Evolutionary conservation across 1,140 invertebrate genomes (phyloP).

Genomic region (Diprion similis): DNA sequence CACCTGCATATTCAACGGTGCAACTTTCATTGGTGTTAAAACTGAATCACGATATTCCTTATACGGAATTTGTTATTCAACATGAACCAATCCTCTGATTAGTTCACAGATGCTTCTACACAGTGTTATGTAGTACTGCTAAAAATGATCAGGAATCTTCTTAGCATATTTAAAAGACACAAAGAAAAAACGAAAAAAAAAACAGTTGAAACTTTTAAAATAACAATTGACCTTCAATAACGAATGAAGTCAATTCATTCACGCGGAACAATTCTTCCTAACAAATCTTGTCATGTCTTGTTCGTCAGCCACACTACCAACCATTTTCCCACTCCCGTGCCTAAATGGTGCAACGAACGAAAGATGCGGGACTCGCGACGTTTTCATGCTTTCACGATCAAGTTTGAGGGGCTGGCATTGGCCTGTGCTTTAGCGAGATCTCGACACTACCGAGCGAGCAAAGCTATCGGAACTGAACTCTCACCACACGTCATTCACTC

Average conservation of each 20-base stretch:
- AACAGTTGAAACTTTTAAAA: no score
- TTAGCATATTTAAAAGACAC: no score
- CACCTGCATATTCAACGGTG: not conserved
- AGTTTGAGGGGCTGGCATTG: constrained; percentile 58
- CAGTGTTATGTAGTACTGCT: no score
- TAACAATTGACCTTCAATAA: no score
- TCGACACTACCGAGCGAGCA: not conserved
- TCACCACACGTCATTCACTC: constrained; percentile 50
- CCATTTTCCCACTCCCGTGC: not conserved
- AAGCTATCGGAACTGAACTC: constrained; percentile 34
- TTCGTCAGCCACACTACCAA: no score
- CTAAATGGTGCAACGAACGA: not conserved
- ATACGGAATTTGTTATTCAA: not conserved
- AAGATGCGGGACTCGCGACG: not conserved
- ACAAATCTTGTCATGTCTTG: no score
- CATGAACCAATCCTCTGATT: no score
- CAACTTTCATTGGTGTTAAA: not conserved
- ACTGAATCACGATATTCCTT: not conserved
- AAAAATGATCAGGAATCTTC: no score
- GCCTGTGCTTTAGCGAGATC: constrained; percentile 33
- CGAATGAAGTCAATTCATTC: no score
- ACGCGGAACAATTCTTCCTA: no score
- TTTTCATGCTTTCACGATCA: constrained; percentile 59
- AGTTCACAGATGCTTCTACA: no score
- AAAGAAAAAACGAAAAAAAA: no score